Percentiles rank a stretch among this genome's conserved stretches.
Evolutionary conservation across 2,113 vertebrate genomes (phyloP).

Genomic region (Aptenodytes patagonicus): DNA sequence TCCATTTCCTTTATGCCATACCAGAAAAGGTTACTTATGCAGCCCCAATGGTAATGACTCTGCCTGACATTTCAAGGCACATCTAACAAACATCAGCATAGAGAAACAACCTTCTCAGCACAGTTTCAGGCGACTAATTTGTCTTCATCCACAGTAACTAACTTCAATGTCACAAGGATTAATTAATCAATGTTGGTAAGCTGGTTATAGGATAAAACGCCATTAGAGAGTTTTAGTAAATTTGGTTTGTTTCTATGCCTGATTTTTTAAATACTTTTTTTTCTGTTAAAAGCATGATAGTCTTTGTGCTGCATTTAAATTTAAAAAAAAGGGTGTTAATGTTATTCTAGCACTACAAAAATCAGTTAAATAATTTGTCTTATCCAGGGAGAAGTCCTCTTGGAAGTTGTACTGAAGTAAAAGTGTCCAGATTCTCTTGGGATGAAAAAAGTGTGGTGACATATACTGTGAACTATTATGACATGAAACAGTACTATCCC

Average conservation of each 20-base stretch:
- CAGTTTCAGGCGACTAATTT: not conserved
- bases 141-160: not conserved
- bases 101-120: not conserved
- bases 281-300: not conserved
- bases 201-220: not conserved
- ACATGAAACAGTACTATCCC: rapidly evolving
- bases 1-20: not conserved
- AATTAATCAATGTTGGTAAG: not conserved
- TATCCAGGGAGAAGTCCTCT: not conserved
- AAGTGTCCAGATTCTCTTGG: not conserved
- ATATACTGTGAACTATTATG: not conserved
- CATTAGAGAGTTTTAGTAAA: not conserved
- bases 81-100: not conserved
- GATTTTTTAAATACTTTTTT: not conserved
- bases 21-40: conserved; percentile 10
- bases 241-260: not conserved
- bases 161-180: not conserved
- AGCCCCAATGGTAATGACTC: not conserved
- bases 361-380: not conserved
- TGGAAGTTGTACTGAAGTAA: not conserved
- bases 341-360: not conserved
- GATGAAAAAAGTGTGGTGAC: not conserved
- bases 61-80: conserved; percentile 42
- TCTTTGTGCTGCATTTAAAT: not conserved
- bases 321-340: not conserved